Conservation (phyloP, 2,797 vertebrate genomes). For the Anisognathus igniventris region DNA sequence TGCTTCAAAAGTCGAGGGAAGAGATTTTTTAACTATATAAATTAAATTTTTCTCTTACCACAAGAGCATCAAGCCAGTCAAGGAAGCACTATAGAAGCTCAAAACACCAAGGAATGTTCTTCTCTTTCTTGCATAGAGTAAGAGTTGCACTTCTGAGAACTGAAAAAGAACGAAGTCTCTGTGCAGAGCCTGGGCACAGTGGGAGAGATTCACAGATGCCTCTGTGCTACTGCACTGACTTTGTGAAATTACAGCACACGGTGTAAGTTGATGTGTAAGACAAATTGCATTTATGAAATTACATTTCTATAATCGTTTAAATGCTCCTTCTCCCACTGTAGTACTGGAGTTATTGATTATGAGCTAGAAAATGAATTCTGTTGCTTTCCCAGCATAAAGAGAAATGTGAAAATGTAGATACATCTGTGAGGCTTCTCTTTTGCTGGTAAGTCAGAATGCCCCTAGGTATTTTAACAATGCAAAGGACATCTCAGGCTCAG, state of each 20-base stretch:
- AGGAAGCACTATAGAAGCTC: background rate
- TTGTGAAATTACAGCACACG: background rate
- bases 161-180: background rate
- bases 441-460: background rate
- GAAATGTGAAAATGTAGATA: background rate
- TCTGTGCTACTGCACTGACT: background rate
- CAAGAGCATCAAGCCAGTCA: background rate
- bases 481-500: background rate
- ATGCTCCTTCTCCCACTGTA: background rate
- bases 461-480: background rate
- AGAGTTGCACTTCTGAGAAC: background rate
- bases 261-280: background rate
- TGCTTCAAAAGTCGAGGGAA: background rate
- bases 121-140: background rate
- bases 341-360: background rate
- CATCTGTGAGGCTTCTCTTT: background rate
- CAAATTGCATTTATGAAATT: background rate
- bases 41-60: background rate
- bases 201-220: background rate
- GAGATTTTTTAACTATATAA: background rate
- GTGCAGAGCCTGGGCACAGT: background rate
- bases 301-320: background rate
- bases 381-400: background rate
- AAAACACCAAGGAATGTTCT: background rate
- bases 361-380: background rate